Base-by-base conservation (phyloP, 2,113 vertebrate species). In the Lepisosteus oculatus region DNA sequence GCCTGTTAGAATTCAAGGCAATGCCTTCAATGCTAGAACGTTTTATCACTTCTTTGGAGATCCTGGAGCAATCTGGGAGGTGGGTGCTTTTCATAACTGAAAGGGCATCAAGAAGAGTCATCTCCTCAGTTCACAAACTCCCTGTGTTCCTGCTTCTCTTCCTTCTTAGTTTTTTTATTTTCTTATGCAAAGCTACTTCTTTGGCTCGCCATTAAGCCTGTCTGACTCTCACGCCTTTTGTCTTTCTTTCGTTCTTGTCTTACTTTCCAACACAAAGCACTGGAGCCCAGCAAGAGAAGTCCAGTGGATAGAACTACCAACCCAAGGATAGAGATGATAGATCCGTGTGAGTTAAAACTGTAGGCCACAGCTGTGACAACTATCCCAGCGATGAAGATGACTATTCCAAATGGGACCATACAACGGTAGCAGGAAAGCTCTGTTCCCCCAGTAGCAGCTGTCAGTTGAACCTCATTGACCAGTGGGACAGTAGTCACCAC, bases 371-470 rank as follows among this genome's bases (percentile, higher is more conserved):
- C 93, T 0, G 94, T 98, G 69, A 96, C 96, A 79, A 97, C 97
- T 0, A 88, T 66, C 11, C 97, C 97, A 0, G 95, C 91, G 3
- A 99, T 97, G n/a, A 99, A 93, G 70, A 98, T 91, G 61, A 99
- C 96, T 82, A 99, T 92, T 0, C 95, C 96, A 0, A 99, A 99
- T 0, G 97, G 97, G 47, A 99, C 67, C 12, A 95, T 93, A 76
- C 97, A 99, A 73, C 96, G 96, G 79, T 97, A 99, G 84, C 97
- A 99, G 68, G 97, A 98, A 47, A 98, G 91, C 72, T 96, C 95
- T 0, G 96, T 81, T 2, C 95, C 96, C 0, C 95, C 95, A 0
- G 97, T 99, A 4, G 97, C 96, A 0, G 97, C 97, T 0, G 93
- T 90, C 85, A 98, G 88, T 84, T 96, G 94, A 63, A 91, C 88